Conservation (phyloP, 2,113 vertebrate species). For the Diadophis punctatus region DNA sequence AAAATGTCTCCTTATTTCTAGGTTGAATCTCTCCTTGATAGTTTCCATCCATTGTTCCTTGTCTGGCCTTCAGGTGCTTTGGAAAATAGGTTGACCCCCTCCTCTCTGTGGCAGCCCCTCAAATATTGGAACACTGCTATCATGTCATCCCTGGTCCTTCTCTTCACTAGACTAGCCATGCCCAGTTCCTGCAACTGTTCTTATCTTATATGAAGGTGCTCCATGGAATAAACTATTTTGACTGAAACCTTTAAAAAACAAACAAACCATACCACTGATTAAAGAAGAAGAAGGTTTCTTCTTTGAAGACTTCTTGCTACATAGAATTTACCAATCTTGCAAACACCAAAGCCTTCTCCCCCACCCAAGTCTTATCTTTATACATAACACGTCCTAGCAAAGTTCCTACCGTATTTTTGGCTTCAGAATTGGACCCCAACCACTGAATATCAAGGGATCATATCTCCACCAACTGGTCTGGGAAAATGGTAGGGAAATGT, state of each 20-base stretch:
- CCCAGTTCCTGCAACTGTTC: too few species aligned
- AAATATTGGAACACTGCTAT: too few species aligned
- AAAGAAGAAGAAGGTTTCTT: background rate
- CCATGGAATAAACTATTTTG: background rate
- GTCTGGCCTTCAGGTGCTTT: too few species aligned
- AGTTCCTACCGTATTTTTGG: background rate
- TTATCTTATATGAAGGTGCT: background rate
- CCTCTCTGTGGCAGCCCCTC: too few species aligned
- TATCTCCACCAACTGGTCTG: background rate
- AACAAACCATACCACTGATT: background rate
- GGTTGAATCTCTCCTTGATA: too few species aligned
- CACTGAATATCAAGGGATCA: background rate
- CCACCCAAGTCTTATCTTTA: background rate
- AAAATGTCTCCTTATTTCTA: too few species aligned
- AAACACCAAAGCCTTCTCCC: background rate
- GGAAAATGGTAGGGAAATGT: background rate
- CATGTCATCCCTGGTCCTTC: too few species aligned
- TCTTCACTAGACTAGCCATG: too few species aligned
- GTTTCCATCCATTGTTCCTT: too few species aligned
- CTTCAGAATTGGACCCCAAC: background rate
- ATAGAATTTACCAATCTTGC: background rate
- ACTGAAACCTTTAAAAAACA: background rate
- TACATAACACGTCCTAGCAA: background rate
- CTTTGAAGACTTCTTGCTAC: background rate
- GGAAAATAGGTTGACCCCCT: too few species aligned